Percentiles rank a stretch among this genome's conserved stretches.
These are phyloP conservation scores for Acanthacorydalis orientalis DNA, from an alignment of 2,888 invertebrate genomes.

Conservation along the genomic window DNA sequence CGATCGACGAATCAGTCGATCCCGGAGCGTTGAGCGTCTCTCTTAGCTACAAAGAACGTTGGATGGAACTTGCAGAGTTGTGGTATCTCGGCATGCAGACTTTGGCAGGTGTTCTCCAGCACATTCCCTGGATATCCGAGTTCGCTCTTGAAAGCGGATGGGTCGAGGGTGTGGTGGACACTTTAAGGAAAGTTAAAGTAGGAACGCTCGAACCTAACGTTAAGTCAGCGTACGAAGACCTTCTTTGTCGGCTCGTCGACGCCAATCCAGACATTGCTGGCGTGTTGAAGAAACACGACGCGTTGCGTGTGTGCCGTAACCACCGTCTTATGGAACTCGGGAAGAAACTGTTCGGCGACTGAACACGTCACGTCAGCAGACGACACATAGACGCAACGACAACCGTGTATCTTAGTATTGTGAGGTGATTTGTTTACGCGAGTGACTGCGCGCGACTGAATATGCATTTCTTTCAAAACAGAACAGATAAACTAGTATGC, in stretches of 20 bases:
- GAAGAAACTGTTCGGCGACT: slow-evolving; percentile 75
- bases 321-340: slow-evolving; percentile 81
- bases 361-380: slow-evolving; percentile 19
- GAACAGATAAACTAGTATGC: no score
- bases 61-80: slow-evolving; percentile 79
- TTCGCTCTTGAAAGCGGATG: slow-evolving; percentile 89
- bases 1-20: slow-evolving; percentile 74
- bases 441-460: no score
- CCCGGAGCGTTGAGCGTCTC: slow-evolving; percentile 67
- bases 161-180: slow-evolving; percentile 74
- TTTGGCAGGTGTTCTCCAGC: slow-evolving; percentile 62
- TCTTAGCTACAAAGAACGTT: slow-evolving; percentile 70
- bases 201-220: slow-evolving; percentile 69
- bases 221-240: slow-evolving; percentile 81
- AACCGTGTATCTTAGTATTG: no score
- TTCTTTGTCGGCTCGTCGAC: slow-evolving; percentile 68
- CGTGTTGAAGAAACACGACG: slow-evolving; percentile 68
- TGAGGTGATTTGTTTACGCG: no score
- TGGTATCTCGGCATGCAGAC: slow-evolving; percentile 94
- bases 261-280: slow-evolving; percentile 57
- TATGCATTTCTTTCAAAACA: no score
- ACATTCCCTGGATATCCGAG: slow-evolving; percentile 78
- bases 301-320: slow-evolving; percentile 67
- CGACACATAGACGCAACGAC: no score
- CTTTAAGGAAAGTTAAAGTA: slow-evolving; percentile 65